Evolutionary conservation across 92 coral and sea anemone genomes (phyloP).

Genomic region (Heteractis magnifica): DNA sequence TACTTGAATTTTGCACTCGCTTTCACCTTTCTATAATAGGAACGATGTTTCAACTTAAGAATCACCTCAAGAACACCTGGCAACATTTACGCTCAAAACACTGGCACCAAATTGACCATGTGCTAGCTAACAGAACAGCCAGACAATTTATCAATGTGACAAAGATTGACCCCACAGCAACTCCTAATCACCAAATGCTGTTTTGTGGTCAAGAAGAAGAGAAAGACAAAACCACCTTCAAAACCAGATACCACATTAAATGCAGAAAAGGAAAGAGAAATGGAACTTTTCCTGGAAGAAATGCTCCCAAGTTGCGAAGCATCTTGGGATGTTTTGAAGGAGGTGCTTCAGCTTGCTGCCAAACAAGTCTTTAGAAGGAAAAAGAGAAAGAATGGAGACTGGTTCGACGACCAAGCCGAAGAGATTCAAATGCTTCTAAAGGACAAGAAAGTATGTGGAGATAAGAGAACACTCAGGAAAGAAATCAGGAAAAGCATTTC

Average conservation of each 20-base stretch:
- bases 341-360: conserved; percentile 38
- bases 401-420: conserved; percentile 55
- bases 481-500: conserved; percentile 28
- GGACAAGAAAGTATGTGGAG: conserved; percentile 37
- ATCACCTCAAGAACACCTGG: conserved; percentile 54
- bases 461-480: conserved; percentile 25
- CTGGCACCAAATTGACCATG: conserved; percentile 38
- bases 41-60: conserved; percentile 54
- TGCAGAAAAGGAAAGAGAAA: conserved; percentile 23
- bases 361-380: conserved; percentile 35
- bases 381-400: conserved; percentile 36
- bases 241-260: conserved; percentile 26
- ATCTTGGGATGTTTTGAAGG: conserved; percentile 22
- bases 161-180: conserved; percentile 34
- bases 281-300: conserved; percentile 35
- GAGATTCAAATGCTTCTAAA: conserved; percentile 30
- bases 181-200: conserved; percentile 43
- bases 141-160: conserved; percentile 41
- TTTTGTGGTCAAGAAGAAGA: conserved; percentile 19
- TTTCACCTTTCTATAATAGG: conserved; percentile 39
- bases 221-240: conserved; percentile 21
- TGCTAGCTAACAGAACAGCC: conserved; percentile 32
- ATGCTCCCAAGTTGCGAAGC: conserved; percentile 21
- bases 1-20: conserved; percentile 46
- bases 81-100: conserved; percentile 36